Percentiles rank a stretch among this genome's conserved stretches.
Evolutionary conservation across 2,797 vertebrate species (phyloP).

Genomic region (Labroides dimidiatus): DNA sequence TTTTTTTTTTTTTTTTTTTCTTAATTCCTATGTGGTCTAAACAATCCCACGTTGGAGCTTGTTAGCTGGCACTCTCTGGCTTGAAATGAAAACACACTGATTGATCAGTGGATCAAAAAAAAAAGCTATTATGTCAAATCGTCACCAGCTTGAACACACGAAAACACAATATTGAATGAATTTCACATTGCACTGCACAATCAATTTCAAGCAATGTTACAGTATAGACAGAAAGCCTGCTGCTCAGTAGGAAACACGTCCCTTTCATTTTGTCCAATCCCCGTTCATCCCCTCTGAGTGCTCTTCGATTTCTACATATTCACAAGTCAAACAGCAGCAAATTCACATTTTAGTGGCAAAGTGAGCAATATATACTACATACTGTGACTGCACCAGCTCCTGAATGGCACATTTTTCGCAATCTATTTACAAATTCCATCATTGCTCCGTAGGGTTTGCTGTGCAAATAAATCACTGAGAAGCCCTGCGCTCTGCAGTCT

Average conservation of each 20-base stretch:
- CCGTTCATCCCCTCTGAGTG: conserved; percentile 35
- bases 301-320: conserved; percentile 31
- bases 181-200: conserved; percentile 66
- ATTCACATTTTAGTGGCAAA: conserved; percentile 52
- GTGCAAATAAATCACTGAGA: conserved; percentile 58
- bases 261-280: conserved; percentile 27
- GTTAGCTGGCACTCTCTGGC: conserved; percentile 38
- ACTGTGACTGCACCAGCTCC: conserved; percentile 41
- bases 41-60: conserved; percentile 17
- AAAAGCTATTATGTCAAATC: conserved; percentile 36
- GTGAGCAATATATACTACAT: conserved; percentile 42
- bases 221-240: conserved; percentile 40
- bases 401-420: conserved; percentile 51
- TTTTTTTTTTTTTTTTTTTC: conserved; percentile 17
- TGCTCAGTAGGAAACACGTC: conserved; percentile 3
- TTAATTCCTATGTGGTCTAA: not conserved
- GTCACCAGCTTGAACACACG: conserved; percentile 34
- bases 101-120: conserved; percentile 48
- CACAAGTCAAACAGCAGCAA: conserved; percentile 20
- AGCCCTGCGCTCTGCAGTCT: conserved; percentile 50
- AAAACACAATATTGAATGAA: conserved; percentile 65
- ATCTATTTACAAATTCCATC: conserved; percentile 59
- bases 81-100: conserved; percentile 50
- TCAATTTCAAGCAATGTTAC: conserved; percentile 65
- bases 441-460: conserved; percentile 39